phyloP scores from a whole-genome alignment of 2,888 invertebrate genomes.

The Chironomus tentans region DNA sequence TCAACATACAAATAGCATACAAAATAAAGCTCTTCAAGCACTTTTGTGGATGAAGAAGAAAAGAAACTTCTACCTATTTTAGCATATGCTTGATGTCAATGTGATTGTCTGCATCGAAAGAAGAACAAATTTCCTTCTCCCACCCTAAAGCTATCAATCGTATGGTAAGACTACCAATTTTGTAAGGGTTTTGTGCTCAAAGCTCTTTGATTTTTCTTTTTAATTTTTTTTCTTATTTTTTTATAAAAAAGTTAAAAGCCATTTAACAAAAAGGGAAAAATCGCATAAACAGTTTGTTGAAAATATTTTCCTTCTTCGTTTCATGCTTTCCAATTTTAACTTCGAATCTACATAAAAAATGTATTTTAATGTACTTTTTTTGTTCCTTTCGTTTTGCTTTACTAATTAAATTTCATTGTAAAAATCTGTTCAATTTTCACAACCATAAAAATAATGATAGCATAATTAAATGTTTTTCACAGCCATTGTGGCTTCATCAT shows the following conservation, averaged over 20 bases:
- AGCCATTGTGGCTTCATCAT: conserved; percentile 2
- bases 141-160: too few relatives aligned
- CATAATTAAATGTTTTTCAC: conserved; percentile 9
- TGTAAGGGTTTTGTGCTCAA: too few relatives aligned
- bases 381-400: neutral
- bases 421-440: neutral
- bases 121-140: too few relatives aligned
- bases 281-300: neutral
- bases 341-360: neutral
- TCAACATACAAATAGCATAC: conserved; percentile 4
- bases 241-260: neutral
- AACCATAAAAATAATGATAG: neutral
- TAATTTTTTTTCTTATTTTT: too few relatives aligned
- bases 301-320: neutral
- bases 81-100: neutral
- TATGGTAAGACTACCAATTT: too few relatives aligned
- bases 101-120: neutral
- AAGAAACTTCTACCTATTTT: neutral
- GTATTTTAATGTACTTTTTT: neutral
- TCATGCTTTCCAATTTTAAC: too few relatives aligned
- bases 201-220: too few relatives aligned
- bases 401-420: neutral
- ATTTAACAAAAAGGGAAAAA: neutral
- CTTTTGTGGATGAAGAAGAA: neutral
- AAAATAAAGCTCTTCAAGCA: neutral